These are phyloP conservation scores for Drosophila lini DNA, from an alignment of 1,140 invertebrate species.

Conservation along the genomic window DNA sequence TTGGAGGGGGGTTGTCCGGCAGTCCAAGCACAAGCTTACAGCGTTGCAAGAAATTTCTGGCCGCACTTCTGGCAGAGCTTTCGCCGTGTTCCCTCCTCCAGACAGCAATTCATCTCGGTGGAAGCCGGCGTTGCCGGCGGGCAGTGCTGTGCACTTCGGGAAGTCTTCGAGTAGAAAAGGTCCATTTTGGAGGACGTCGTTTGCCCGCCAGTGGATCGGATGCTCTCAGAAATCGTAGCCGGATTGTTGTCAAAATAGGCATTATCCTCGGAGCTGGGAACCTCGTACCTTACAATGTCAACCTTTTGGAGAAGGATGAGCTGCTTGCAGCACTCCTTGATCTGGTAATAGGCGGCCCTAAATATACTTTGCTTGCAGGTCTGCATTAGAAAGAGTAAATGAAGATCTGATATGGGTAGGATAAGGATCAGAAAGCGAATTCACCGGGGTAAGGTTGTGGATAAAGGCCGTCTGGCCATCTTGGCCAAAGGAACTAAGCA, in stretches of 20 bases:
- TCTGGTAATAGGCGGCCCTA: conserved; percentile 57
- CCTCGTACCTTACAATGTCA: conserved; percentile 51
- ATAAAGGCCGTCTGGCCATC: conserved; percentile 10
- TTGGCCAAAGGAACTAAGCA: conserved; percentile 31
- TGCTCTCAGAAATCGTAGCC: not conserved
- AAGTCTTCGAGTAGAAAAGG: not conserved
- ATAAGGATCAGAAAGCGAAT: not conserved
- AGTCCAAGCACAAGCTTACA: conserved; percentile 14
- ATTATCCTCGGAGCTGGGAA: conserved; percentile 64
- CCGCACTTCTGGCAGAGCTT: conserved; percentile 60
- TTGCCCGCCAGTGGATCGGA: conserved; percentile 11
- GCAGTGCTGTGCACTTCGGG: not conserved
- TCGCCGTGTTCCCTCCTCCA: not conserved
- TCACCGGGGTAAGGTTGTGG: conserved; percentile 43
- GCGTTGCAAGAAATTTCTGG: conserved; percentile 44
- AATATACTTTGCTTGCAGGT: conserved; percentile 51
- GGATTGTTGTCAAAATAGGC: not conserved
- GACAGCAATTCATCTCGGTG: not conserved
- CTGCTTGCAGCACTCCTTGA: conserved; percentile 70
- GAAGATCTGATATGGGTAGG: too few relatives aligned
- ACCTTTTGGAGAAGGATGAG: conserved; percentile 59
- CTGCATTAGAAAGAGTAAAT: conserved; percentile 7
- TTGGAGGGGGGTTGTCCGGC: not conserved
- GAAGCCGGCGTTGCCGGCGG: not conserved
- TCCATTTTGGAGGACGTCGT: not conserved